These are phyloP conservation scores for Bubo bubo DNA, from an alignment of 2,113 vertebrate species.

Conservation along the genomic window DNA sequence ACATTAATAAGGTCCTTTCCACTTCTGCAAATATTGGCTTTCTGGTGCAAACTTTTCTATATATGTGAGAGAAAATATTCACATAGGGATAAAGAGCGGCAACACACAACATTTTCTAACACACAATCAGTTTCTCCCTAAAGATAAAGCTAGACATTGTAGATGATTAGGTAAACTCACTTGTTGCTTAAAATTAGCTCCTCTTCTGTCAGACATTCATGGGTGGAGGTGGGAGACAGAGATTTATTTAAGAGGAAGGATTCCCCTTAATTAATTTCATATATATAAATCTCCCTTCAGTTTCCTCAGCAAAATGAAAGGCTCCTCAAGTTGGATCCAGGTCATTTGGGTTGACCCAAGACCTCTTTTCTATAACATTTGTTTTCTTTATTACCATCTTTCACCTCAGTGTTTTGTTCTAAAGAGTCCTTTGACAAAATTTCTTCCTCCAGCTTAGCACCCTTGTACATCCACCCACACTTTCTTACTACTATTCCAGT, in stretches of 20 bases:
- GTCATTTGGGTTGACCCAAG: background rate
- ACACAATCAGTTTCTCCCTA: background rate
- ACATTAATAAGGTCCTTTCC: background rate
- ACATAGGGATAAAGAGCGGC: background rate
- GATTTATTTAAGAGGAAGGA: background rate
- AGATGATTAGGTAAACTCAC: background rate
- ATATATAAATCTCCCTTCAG: background rate
- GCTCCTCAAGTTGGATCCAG: background rate
- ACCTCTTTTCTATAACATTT: background rate
- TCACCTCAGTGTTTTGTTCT: background rate
- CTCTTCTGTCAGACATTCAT: background rate
- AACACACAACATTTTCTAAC: background rate
- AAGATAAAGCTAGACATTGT: background rate
- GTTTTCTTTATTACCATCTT: background rate
- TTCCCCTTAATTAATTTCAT: background rate
- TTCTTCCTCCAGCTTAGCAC: background rate
- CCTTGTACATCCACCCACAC: background rate
- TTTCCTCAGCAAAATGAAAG: background rate
- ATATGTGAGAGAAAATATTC: background rate
- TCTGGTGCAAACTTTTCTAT: background rate
- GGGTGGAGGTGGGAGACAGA: background rate
- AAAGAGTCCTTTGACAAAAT: background rate
- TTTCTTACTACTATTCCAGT: background rate
- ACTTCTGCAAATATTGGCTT: background rate
- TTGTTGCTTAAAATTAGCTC: background rate